Evolutionary conservation across 2,113 vertebrate genomes (phyloP).

Genomic region (Gopherus flavomarginatus): DNA sequence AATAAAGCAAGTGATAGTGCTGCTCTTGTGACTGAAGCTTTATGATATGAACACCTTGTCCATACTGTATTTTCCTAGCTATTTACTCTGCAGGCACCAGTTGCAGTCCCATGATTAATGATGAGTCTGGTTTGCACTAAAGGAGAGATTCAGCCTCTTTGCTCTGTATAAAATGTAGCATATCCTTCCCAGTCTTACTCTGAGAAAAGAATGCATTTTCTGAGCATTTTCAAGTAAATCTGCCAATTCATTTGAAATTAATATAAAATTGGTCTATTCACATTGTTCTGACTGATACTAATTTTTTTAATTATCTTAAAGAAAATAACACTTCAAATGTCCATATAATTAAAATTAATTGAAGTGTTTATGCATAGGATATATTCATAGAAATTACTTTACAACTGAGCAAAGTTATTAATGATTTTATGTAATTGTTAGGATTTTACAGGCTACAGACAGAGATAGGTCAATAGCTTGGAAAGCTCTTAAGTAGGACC

Average conservation of each 20-base stretch:
- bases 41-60: not conserved
- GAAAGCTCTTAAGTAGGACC: not conserved
- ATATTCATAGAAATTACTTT: not conserved
- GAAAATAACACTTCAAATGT: fast-evolving
- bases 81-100: not conserved
- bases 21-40: not conserved
- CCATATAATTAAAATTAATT: not conserved
- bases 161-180: not conserved
- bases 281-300: no score
- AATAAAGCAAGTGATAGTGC: not conserved
- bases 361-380: not conserved
- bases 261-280: not conserved
- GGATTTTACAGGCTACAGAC: not conserved
- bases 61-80: not conserved
- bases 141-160: not conserved
- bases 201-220: not conserved
- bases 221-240: not conserved
- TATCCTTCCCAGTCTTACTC: not conserved
- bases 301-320: not conserved
- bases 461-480: fast-evolving
- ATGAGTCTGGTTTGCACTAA: not conserved
- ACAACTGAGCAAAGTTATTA: not conserved
- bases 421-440: not conserved
- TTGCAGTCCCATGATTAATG: not conserved
- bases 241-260: not conserved